Evolutionary conservation across 1,140 invertebrate genomes (phyloP).

Genomic region (Drosophila punjabiensis): DNA sequence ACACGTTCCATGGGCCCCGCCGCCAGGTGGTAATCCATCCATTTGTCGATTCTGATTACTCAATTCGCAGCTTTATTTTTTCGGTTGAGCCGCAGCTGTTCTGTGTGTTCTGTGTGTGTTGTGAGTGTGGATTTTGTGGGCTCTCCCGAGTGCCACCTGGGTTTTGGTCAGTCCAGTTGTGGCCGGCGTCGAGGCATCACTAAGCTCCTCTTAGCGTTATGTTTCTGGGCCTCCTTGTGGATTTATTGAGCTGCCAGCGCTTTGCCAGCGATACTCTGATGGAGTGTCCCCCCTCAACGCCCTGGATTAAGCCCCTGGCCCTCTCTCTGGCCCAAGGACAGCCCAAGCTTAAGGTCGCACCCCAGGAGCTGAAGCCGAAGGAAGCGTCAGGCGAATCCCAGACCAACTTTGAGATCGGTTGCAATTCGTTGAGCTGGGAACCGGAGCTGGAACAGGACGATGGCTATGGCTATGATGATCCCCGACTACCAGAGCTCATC

Average conservation of each 20-base stretch:
- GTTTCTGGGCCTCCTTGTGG: constrained; percentile 47
- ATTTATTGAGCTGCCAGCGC: constrained; percentile 48
- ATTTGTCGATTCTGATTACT: constrained; percentile 35
- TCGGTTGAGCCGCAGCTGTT: constrained; percentile 34
- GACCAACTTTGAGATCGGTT: neutral
- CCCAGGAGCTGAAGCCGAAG: no score
- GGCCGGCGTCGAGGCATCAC: neutral
- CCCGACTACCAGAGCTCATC: constrained; percentile 59
- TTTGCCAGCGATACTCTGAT: neutral
- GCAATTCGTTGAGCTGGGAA: constrained; percentile 3
- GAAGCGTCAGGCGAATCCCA: neutral
- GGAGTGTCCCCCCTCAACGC: neutral
- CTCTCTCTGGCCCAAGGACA: neutral
- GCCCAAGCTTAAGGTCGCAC: neutral
- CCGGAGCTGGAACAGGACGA: constrained; percentile 21
- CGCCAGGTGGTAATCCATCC: constrained; percentile 30
- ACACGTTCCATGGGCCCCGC: neutral
- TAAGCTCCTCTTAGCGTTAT: neutral
- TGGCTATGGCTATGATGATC: constrained; percentile 61
- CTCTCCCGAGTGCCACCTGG: neutral
- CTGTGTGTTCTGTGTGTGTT: neutral
- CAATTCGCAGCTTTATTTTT: constrained; percentile 12
- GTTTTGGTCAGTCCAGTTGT: neutral
- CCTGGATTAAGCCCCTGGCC: neutral
- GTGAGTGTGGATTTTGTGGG: constrained; percentile 15